Base-by-base conservation (phyloP, 2,113 vertebrate genomes). In the Paraplagusia blochii region DNA sequence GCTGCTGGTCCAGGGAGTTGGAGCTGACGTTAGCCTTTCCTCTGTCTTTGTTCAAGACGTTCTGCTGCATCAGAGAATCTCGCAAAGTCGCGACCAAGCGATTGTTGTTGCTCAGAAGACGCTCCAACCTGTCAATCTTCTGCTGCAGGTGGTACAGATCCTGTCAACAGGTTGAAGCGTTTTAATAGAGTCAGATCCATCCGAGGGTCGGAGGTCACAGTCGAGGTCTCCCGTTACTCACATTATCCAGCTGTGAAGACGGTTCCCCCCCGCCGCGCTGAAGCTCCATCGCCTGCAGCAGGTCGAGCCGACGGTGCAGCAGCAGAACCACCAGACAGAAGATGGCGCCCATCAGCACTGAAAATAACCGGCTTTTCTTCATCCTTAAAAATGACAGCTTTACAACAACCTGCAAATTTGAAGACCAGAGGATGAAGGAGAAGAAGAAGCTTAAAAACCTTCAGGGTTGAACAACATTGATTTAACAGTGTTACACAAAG, bases 111-210 rank as follows among this genome's bases (percentile, higher is more conserved):
- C 92, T 90, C 44, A 98, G 86, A 34, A 96, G 88, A 17, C 65
- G 90, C 73, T 98, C 95, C 69, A 98, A 84, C 54, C 92, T 91
- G 73, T 95, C 94, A 62, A 98, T 96, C 91, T 95, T 96, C 75
- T 93, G 89, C 88, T 93, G 94, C 61, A 98, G 85, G 83, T 90
- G 88, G 58, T 88, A 92, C 75, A 97, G 88, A 16, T 96, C 94
- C 95, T 97, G 75, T 5, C 55, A 51, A 69, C 3, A 57, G 5
- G 14, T 14, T 35, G 18, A 1, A 59, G 7, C 8, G 47, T 0
- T 14, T 40, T 40, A 10, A 40, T 5, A 40, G 11, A 40, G 38
- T 40, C 13, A 11, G 38, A 5, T 4, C 5, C 10, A 12, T 40
- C 12, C 11, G 10, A 40, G 2, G 38, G 11, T 11, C 4, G 4